phyloP scores from a whole-genome alignment of 2,888 invertebrate genomes.

The Microctonus hyperodae region DNA sequence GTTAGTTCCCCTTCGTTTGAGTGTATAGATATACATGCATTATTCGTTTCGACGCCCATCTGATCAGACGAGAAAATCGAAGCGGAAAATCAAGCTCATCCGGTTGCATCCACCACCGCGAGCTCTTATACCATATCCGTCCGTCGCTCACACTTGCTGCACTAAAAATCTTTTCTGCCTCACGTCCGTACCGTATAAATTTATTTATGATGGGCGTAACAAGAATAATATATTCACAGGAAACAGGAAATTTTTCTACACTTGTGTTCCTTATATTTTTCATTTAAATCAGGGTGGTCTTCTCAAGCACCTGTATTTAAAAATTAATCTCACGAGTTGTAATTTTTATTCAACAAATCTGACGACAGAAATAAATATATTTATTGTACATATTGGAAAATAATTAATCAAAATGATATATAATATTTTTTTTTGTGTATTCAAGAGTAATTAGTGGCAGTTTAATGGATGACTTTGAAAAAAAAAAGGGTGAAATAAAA shows the following conservation, averaged over 20 bases:
- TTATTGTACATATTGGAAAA: background rate
- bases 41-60: no score
- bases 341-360: background rate
- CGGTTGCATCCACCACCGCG: slow-evolving; percentile 18
- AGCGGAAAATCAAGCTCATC: slow-evolving; percentile 52
- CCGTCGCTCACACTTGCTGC: background rate
- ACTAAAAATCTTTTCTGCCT: slow-evolving; percentile 24
- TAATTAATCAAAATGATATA: background rate
- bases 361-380: background rate
- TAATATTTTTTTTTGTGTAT: background rate
- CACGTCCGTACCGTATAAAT: slow-evolving; percentile 22
- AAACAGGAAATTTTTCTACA: slow-evolving; percentile 27
- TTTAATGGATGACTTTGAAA: slow-evolving; percentile 1
- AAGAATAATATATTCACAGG: slow-evolving; percentile 31
- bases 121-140: background rate
- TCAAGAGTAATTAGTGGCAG: background rate
- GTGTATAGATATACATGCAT: slow-evolving; percentile 31
- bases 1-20: slow-evolving; percentile 31
- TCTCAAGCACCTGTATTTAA: background rate
- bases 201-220: slow-evolving; percentile 35
- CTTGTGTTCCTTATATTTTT: slow-evolving; percentile 8
- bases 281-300: slow-evolving; percentile 5
- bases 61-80: slow-evolving; percentile 51
- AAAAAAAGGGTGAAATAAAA: background rate
- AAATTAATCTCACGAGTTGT: background rate